Percentiles rank a stretch among this genome's conserved stretches.
These are phyloP conservation scores for Craseonycteris thonglongyai DNA, from an alignment of 2,113 vertebrate genomes.

Conservation along the genomic window DNA sequence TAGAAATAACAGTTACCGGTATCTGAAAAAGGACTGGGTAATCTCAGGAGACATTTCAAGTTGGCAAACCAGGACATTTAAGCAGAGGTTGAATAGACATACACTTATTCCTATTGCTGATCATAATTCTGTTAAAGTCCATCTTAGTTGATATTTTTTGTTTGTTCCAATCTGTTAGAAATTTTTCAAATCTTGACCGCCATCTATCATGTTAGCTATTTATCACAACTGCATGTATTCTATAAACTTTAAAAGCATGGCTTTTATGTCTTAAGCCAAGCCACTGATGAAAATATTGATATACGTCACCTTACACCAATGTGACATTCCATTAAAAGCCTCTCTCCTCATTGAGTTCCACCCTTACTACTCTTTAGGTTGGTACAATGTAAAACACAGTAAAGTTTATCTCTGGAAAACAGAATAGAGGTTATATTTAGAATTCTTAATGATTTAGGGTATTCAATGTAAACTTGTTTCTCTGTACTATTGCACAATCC, in stretches of 20 bases:
- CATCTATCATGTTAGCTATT: neutral
- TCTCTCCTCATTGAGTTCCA: neutral
- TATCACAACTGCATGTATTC: neutral
- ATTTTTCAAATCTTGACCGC: neutral
- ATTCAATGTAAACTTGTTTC: neutral
- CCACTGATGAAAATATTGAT: neutral
- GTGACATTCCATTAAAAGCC: neutral
- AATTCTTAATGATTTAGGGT: constrained; percentile 32
- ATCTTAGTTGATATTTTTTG: neutral
- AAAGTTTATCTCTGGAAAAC: neutral
- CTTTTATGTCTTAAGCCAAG: neutral
- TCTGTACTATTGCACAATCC: neutral
- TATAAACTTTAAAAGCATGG: neutral
- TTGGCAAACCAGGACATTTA: neutral
- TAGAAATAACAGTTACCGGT: neutral
- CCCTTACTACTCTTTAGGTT: neutral
- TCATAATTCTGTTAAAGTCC: neutral
- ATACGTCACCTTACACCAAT: neutral
- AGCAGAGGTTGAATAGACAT: neutral
- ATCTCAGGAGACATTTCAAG: neutral
- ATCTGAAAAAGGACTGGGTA: neutral
- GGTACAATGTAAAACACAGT: neutral
- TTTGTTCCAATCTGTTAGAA: neutral
- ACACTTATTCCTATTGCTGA: neutral
- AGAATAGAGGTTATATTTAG: neutral